Evolutionary conservation across 2,797 vertebrate genomes (phyloP), one percentile per base, ranked within the genome.

Genomic region (Triplophysa yarkandensis): DNA sequence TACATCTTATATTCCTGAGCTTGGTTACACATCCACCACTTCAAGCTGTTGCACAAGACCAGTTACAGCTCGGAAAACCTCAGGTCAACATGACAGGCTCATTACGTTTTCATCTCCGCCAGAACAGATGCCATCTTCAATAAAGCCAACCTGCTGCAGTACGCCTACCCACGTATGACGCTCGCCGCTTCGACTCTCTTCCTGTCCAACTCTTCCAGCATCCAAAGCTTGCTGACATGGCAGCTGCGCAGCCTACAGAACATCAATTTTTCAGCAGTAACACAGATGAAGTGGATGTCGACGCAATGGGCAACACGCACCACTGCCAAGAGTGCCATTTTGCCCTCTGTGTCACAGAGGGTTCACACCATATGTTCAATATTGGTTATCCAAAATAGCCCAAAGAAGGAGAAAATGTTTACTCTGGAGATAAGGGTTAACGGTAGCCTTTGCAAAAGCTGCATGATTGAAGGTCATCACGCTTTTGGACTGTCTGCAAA

Each of bases 111-210:
- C 43, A 75, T 79, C 52, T 57, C 36, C 39, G 48, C 58, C 68
- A 36, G 68, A 78, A 75, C 71, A 63, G 28, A 79, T 25, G 81
- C 68, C 81, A 76, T 55, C 23, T 73, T 68, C 36, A 44, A 76
- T 78, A 66, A 69, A 9, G 48, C 52, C 55, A 52, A 73, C 68
- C 71, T 63, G 64, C 57, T 55, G 39, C 52, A 43, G 52, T 36
- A 68, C 8, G 60, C 54, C 66, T 61, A 23, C 23, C 52, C 28
- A 39, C 60, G 4, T 71, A 39, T 57, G 54, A 43, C 10, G 28
- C 43, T 17, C 28, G 32, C n/a, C 25, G 17, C 76, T 60, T 58
- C 23, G 43, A 23, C 55, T 57, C 48, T 60, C 25, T 71, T 60
- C 52, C 50, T 71, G 30, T 32, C 19, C 21, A 43, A 16, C 25